Evolutionary conservation across 2,888 invertebrate genomes (phyloP).

Genomic region (Nephrotoma guestfalica): DNA sequence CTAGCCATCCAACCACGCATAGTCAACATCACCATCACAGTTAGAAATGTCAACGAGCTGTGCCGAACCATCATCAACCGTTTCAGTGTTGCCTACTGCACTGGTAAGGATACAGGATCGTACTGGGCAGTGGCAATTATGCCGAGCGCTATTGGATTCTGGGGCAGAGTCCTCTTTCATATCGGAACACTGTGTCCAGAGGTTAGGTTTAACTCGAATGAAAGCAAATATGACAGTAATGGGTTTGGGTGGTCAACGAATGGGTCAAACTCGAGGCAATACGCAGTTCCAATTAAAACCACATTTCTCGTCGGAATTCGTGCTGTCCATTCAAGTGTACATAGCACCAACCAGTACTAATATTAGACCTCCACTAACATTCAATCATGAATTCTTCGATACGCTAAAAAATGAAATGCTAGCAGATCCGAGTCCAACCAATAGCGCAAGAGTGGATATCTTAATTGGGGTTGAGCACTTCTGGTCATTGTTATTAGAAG

Average conservation of each 20-base stretch:
- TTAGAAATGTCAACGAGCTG: too few relatives aligned
- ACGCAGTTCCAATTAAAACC: neutral
- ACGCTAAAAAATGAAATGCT: neutral
- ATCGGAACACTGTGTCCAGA: neutral
- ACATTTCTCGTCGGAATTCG: neutral
- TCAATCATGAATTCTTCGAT: neutral
- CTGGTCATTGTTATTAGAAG: neutral
- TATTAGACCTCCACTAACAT: neutral
- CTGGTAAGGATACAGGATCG: too few relatives aligned
- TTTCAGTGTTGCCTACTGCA: too few relatives aligned
- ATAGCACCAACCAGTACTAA: neutral
- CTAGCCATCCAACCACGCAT: too few relatives aligned
- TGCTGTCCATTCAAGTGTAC: too few relatives aligned
- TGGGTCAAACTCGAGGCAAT: neutral
- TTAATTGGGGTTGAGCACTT: slow-evolving; percentile 2
- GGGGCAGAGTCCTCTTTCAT: neutral
- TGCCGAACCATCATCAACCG: too few relatives aligned
- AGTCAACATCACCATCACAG: too few relatives aligned
- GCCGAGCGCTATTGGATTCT: neutral
- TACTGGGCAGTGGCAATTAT: too few relatives aligned
- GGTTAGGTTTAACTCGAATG: too few relatives aligned
- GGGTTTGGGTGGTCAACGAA: neutral
- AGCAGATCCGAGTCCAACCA: slow-evolving; percentile 3
- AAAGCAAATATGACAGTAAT: too few relatives aligned
- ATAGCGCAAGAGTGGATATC: neutral